A percentile compares a stretch with the other conserved stretches of the same genome.
These are phyloP conservation scores for Yponomeuta cagnagella DNA, from an alignment of 2,888 invertebrate species.

Conservation along the genomic window DNA sequence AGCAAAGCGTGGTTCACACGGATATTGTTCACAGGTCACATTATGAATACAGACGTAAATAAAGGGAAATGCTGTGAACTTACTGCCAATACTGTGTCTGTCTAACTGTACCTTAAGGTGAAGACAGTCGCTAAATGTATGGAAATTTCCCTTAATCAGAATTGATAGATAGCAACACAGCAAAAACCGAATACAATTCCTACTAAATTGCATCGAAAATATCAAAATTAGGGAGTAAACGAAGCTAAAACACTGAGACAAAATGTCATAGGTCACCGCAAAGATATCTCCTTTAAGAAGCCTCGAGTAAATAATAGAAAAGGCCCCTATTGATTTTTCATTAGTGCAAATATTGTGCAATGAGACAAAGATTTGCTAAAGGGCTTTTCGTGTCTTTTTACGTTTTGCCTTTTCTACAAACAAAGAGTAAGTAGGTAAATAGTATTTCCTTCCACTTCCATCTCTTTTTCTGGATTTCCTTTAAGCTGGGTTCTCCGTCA, in stretches of 20 bases:
- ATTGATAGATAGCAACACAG: too few relatives aligned
- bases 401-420: neutral
- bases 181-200: too few relatives aligned
- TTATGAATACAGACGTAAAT: neutral
- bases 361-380: neutral
- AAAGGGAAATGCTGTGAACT: neutral
- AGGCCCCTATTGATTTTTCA: neutral
- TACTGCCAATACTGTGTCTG: neutral
- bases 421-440: too few relatives aligned
- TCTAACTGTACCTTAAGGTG: conserved; percentile 3
- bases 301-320: neutral
- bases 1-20: conserved; percentile 10
- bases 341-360: neutral
- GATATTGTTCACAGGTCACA: conserved; percentile 8
- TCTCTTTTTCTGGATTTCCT: too few relatives aligned
- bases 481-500: too few relatives aligned
- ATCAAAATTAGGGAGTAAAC: neutral
- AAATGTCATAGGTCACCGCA: neutral
- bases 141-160: neutral
- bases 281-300: neutral
- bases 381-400: conserved; percentile 1
- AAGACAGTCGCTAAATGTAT: neutral
- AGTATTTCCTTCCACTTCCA: too few relatives aligned
- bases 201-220: neutral
- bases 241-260: neutral